Evolutionary conservation across 2,888 invertebrate species (phyloP).

Genomic region (Scaptomyza parva): DNA sequence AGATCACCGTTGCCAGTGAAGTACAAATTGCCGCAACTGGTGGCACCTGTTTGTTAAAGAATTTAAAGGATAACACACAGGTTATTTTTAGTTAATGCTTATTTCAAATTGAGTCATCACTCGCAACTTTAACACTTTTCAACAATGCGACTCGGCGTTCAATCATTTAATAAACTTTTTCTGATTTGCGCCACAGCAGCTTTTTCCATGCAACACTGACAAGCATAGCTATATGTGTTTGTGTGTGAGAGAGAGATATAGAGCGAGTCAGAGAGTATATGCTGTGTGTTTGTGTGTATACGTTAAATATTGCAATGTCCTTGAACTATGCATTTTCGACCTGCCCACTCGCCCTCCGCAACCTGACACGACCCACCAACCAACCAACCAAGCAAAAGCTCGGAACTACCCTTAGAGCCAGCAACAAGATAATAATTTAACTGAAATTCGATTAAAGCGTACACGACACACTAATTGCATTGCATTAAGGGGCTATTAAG

Average conservation of each 20-base stretch:
- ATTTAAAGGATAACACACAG: background rate
- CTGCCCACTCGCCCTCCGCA: slow-evolving; percentile 15
- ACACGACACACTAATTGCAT: slow-evolving; percentile 63
- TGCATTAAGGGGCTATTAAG: slow-evolving; percentile 64
- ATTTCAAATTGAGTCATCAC: slow-evolving; percentile 2
- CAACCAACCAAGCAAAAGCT: slow-evolving; percentile 17
- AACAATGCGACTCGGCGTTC: slow-evolving; percentile 48
- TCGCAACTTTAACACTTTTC: slow-evolving; percentile 15
- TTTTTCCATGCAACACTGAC: slow-evolving; percentile 28
- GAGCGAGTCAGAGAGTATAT: slow-evolving; percentile 16
- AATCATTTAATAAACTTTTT: slow-evolving; percentile 69
- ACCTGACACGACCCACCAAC: slow-evolving; percentile 30
- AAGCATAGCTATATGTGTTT: slow-evolving; percentile 27
- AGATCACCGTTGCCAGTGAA: slow-evolving; percentile 83
- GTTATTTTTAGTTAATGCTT: background rate
- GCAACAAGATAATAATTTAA: slow-evolving; percentile 64
- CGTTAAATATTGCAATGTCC: slow-evolving; percentile 77
- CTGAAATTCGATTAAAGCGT: slow-evolving; percentile 70
- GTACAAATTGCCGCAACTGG: slow-evolving; percentile 82
- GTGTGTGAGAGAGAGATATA: slow-evolving; percentile 29
- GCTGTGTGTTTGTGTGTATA: slow-evolving; percentile 61
- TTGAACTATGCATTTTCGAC: slow-evolving; percentile 81
- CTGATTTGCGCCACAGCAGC: slow-evolving; percentile 53
- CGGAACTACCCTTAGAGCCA: slow-evolving; percentile 36
- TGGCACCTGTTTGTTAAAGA: slow-evolving; percentile 64